Evolutionary conservation across 2,113 vertebrate species (phyloP), one percentile per base, ranked within the genome.

Genomic region (Dinomys branickii): DNA sequence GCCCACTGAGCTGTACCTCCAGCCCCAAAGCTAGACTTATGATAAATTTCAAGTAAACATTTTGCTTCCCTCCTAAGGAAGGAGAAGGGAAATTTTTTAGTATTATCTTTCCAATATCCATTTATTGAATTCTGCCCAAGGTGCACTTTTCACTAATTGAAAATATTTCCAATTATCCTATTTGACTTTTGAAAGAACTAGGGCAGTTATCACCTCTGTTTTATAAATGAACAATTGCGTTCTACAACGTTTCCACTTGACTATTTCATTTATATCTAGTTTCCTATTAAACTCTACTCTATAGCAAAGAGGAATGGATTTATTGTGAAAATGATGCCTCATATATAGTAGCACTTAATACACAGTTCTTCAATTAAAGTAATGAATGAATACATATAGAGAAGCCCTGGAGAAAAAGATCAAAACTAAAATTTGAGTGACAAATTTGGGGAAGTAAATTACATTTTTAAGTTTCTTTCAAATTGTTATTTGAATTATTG

Each of bases 401-500:
- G 4, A 73, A 30, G 30, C 13, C 26, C 58, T 35, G 2, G 0
- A 56, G 52, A 65, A 35, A 13, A 28, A 91, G 26, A 77, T 28
- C 7, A 77, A 85, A 3, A 33, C 86, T 56, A 85, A 67, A 85
- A 88, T 84, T 61, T 85, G 93, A 7, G 10, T 56, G 71, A 44
- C 11, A 69, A 65, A 35, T 85, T 24, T 83, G 47, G 20, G 14
- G 44, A 91, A 83, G n/a, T 83, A 30, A 22, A 69, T 63, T 54
- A 24, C n/a, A n/a, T 26, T 5, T 80, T 3, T 41, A 87, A 91
- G 8, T 2, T 84, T 47, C 28, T 75, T n/a, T 13, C 4, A 78
- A 85, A 69, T 63, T 52, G 44, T 85, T n/a, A 87, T 65, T 96
- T 87, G 73, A 80, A 38, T 65, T 78, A 86, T 80, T 47, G 28